Evolutionary conservation across 2,113 vertebrate genomes (phyloP).

Genomic region (Aplodontia rufa): DNA sequence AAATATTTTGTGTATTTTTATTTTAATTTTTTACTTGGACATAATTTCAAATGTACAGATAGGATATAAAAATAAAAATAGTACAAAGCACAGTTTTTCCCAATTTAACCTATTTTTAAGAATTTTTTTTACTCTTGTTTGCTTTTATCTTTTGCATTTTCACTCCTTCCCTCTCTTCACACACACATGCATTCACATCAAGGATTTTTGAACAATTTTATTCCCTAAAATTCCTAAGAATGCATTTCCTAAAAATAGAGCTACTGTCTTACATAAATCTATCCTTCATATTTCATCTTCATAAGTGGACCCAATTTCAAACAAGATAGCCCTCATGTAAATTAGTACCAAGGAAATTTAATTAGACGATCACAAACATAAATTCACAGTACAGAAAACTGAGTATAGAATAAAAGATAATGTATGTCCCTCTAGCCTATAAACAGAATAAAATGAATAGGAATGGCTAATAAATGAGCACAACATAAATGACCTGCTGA

Average conservation of each 20-base stretch:
- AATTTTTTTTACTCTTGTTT: neutral
- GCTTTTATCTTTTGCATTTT: neutral
- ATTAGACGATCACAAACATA: slow-evolving; percentile 35
- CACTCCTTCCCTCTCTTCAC: neutral
- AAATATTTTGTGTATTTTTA: slow-evolving; percentile 7
- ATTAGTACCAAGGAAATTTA: slow-evolving; percentile 27
- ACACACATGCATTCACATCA: neutral
- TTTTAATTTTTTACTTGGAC: slow-evolving; percentile 31
- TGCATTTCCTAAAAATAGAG: neutral
- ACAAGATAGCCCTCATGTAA: neutral
- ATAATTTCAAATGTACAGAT: neutral
- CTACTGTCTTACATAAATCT: slow-evolving; percentile 17
- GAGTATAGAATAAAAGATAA: slow-evolving; percentile 31
- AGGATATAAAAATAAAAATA: slow-evolving; percentile 10
- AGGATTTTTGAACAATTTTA: neutral
- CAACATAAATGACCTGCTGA: neutral
- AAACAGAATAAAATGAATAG: slow-evolving; percentile 25
- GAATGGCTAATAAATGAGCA: neutral
- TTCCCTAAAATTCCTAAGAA: slow-evolving; percentile 12
- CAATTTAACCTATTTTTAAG: slow-evolving; percentile 2
- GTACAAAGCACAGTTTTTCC: slow-evolving; percentile 11
- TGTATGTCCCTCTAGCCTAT: neutral
- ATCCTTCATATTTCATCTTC: neutral
- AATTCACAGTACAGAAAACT: slow-evolving; percentile 40
- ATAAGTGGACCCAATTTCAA: neutral